These are phyloP conservation scores for Drosophila nigromelanica DNA, from an alignment of 1,140 invertebrate genomes.

Conservation along the genomic window DNA sequence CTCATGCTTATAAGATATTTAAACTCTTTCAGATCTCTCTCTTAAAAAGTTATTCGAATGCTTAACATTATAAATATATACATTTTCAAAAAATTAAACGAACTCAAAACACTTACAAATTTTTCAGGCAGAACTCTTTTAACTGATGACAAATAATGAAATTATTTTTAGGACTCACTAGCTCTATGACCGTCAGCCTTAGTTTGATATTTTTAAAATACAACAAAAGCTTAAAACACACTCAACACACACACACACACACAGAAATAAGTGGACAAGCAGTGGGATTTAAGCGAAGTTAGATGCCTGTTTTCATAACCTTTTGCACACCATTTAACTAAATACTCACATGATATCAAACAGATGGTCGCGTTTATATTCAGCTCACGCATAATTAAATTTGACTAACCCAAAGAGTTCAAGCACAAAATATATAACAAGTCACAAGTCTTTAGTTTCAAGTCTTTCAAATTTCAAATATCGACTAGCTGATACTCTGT, in stretches of 20 bases:
- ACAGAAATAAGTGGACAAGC: too few relatives aligned
- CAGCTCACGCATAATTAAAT: constrained; percentile 44
- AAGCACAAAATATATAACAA: constrained; percentile 2
- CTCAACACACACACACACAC: too few relatives aligned
- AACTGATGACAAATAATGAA: too few relatives aligned
- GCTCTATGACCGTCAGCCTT: neutral
- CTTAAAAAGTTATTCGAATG: too few relatives aligned
- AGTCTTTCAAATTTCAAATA: neutral
- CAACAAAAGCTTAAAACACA: too few relatives aligned
- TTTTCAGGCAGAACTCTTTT: too few relatives aligned
- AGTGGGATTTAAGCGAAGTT: neutral
- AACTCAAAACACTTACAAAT: too few relatives aligned
- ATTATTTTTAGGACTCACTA: neutral
- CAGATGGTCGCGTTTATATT: constrained; percentile 32
- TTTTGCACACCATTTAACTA: constrained; percentile 46
- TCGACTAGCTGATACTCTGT: constrained; percentile 2
- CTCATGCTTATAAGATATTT: too few relatives aligned
- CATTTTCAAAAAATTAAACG: too few relatives aligned
- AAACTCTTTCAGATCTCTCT: too few relatives aligned
- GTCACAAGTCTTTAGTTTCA: neutral
- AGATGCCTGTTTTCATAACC: neutral
- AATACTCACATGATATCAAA: constrained; percentile 40
- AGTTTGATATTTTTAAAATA: too few relatives aligned
- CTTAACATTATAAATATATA: too few relatives aligned
- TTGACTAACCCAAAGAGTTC: constrained; percentile 22